Evolutionary conservation across 2,113 vertebrate species (phyloP).

Genomic region (Gobius niger): DNA sequence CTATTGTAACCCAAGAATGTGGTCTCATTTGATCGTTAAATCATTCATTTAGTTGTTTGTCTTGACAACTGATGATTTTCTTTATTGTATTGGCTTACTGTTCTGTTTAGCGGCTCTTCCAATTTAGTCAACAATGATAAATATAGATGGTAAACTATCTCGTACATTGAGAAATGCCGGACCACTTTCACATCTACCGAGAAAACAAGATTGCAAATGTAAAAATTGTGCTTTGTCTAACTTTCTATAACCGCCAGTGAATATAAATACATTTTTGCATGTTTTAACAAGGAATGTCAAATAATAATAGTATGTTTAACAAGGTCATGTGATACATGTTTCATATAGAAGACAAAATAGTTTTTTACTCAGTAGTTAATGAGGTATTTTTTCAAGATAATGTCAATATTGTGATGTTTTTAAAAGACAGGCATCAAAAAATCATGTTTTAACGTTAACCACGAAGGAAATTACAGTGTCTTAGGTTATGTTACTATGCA

Average conservation of each 20-base stretch:
- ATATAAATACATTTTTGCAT: background rate
- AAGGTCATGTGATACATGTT: too few species aligned
- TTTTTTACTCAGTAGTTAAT: too few species aligned
- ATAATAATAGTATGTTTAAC: too few species aligned
- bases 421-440: background rate
- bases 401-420: background rate
- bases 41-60: background rate
- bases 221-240: constrained; percentile 10
- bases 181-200: background rate
- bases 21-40: too few species aligned
- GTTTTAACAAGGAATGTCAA: too few species aligned
- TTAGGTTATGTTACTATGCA: background rate
- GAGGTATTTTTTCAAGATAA: background rate
- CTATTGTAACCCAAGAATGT: too few species aligned
- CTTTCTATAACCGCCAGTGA: background rate
- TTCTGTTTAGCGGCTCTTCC: background rate
- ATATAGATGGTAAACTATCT: background rate
- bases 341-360: too few species aligned
- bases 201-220: background rate
- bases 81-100: too few species aligned
- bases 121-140: background rate
- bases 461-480: background rate
- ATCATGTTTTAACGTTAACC: background rate
- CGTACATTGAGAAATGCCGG: background rate
- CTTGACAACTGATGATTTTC: background rate